These are phyloP conservation scores for Melanocharis versteri DNA, from an alignment of 2,113 vertebrate genomes.

Conservation along the genomic window DNA sequence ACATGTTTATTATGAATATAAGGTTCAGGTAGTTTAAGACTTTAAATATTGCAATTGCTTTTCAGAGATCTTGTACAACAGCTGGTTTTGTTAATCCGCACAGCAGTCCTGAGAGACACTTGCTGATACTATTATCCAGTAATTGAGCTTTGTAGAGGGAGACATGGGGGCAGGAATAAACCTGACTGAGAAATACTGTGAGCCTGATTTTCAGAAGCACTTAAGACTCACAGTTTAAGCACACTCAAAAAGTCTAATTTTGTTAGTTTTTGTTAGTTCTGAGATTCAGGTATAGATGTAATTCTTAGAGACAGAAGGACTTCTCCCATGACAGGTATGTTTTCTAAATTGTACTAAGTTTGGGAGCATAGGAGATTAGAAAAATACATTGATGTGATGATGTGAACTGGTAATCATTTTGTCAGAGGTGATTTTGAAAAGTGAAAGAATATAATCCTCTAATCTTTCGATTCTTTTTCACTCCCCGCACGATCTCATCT, in stretches of 20 bases:
- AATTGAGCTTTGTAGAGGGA: background rate
- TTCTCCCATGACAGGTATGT: background rate
- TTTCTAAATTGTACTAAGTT: background rate
- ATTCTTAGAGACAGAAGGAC: background rate
- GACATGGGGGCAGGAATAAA: background rate
- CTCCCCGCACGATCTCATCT: background rate
- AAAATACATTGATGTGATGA: background rate
- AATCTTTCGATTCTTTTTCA: background rate
- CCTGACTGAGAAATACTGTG: background rate
- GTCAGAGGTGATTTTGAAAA: constrained; percentile 2
- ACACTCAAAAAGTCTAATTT: background rate
- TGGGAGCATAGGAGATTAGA: background rate
- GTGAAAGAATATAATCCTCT: background rate
- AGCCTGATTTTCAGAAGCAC: background rate
- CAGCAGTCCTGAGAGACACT: background rate
- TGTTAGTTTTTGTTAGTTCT: background rate
- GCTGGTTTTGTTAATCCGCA: background rate
- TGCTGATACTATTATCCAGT: background rate
- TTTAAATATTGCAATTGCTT: background rate
- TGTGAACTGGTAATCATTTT: background rate
- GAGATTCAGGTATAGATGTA: background rate
- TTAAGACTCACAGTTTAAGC: background rate
- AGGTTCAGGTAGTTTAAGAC: background rate
- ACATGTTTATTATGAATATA: background rate
- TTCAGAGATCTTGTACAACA: background rate